Evolutionary conservation across 1,140 invertebrate species (phyloP).

Genomic region (Neodiprion fabricii): DNA sequence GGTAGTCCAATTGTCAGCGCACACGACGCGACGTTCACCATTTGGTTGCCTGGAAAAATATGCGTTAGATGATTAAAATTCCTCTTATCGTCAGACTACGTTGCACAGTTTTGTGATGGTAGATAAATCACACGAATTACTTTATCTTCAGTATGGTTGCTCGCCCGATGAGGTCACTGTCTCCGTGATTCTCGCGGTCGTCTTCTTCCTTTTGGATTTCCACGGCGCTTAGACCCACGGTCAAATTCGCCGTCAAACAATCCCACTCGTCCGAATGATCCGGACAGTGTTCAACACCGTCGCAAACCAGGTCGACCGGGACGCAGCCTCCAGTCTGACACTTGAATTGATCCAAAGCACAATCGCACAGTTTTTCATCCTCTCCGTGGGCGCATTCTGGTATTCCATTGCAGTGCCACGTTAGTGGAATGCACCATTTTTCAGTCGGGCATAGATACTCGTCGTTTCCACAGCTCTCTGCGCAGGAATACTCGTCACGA

Average conservation of each 20-base stretch:
- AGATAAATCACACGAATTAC: conserved; percentile 33
- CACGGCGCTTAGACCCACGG: conserved; percentile 28
- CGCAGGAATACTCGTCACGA: conserved; percentile 70
- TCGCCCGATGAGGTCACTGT: conserved; percentile 15
- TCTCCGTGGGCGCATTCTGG: conserved; percentile 70
- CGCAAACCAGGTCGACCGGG: conserved; percentile 61
- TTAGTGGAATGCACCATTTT: conserved; percentile 65
- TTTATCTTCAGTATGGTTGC: conserved; percentile 46
- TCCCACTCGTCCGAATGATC: conserved; percentile 72
- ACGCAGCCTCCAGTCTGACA: conserved; percentile 68
- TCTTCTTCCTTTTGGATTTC: conserved; percentile 27
- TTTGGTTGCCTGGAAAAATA: conserved; percentile 45
- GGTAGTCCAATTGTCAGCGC: conserved; percentile 63
- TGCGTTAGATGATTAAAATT: too few species aligned
- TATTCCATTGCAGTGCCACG: conserved; percentile 69
- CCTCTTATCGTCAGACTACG: too few species aligned
- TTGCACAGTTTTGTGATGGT: too few species aligned
- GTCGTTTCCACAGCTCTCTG: conserved; percentile 62
- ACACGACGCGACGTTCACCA: conserved; percentile 59
- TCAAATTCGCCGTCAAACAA: conserved; percentile 54
- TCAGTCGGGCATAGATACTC: conserved; percentile 66
- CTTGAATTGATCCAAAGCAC: conserved; percentile 64
- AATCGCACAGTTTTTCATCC: conserved; percentile 71
- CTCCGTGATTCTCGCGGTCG: conserved; percentile 11
- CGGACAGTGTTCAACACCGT: conserved; percentile 68